These are phyloP conservation scores for Mactra quadrangularis DNA, from an alignment of 1,140 invertebrate species.

Conservation along the genomic window DNA sequence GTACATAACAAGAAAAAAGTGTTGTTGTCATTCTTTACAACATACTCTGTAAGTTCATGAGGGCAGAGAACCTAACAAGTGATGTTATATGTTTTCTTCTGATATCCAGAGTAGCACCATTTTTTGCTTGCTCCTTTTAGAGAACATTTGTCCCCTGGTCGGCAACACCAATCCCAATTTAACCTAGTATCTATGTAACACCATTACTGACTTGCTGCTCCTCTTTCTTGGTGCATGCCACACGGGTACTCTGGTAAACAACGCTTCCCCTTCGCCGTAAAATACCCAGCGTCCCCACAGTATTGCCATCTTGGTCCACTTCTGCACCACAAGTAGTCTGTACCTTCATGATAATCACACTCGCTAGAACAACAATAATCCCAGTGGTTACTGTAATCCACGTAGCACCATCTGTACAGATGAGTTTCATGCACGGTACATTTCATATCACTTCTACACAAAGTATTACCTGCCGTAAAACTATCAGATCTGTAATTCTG, in stretches of 20 bases:
- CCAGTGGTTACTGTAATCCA: not conserved
- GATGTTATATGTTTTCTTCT: not conserved
- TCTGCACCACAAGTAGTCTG: constrained; percentile 8
- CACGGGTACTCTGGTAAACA: constrained; percentile 3
- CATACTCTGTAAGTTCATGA: no score
- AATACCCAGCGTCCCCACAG: constrained; percentile 1
- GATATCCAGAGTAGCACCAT: constrained; percentile 20
- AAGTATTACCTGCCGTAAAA: constrained; percentile 16
- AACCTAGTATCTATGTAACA: not conserved
- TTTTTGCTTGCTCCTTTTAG: not conserved
- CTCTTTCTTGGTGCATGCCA: constrained; percentile 24
- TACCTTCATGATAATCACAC: not conserved
- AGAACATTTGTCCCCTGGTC: not conserved
- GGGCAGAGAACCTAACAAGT: no score
- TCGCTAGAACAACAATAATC: constrained; percentile 21
- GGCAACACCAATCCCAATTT: constrained; percentile 22
- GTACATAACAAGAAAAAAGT: no score
- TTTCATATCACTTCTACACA: not conserved
- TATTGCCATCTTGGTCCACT: constrained; percentile 14
- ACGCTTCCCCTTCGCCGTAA: not conserved
- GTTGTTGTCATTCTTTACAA: no score
- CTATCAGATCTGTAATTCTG: not conserved
- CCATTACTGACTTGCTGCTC: constrained; percentile 27
- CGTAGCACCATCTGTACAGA: constrained; percentile 3
- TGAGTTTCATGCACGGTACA: constrained; percentile 6